phyloP scores from a whole-genome alignment of 2,888 invertebrate genomes.

The Luffia ferchaultella region DNA sequence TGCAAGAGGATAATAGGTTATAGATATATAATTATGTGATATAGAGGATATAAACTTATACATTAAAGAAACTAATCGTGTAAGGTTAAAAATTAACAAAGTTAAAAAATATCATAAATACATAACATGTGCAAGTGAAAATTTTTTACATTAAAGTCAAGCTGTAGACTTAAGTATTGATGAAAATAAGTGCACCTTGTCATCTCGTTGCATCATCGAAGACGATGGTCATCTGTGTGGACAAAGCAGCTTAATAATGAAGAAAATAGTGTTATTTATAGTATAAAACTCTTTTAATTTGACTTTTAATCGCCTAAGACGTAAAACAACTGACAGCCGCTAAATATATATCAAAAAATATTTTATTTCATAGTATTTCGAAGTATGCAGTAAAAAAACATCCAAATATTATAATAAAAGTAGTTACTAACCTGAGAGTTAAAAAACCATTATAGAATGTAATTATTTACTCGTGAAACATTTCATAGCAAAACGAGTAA shows the following conservation, averaged over 20 bases:
- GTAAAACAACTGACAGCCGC: slow-evolving; percentile 66
- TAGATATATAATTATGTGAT: no score
- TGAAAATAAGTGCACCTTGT: slow-evolving; percentile 43
- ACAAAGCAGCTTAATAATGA: slow-evolving; percentile 37
- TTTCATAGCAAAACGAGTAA: no score
- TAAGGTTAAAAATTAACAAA: no score
- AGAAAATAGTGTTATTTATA: slow-evolving; percentile 23
- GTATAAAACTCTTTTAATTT: slow-evolving; percentile 24
- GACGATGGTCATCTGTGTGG: slow-evolving; percentile 43
- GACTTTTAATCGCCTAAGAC: slow-evolving; percentile 26
- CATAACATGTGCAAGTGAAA: no score
- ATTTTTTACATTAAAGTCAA: no score
- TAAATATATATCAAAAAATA: slow-evolving; percentile 44
- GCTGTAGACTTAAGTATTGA: background rate
- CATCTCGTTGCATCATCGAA: slow-evolving; percentile 62
- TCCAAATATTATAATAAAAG: slow-evolving; percentile 1
- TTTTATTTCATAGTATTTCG: slow-evolving; percentile 12
- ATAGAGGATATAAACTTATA: no score
- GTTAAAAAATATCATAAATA: no score
- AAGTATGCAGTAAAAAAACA: slow-evolving; percentile 1
- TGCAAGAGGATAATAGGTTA: no score
- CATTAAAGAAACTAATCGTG: no score
- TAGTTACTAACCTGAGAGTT: slow-evolving; percentile 36
- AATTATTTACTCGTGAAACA: background rate
- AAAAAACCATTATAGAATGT: slow-evolving; percentile 29